Percentiles rank a stretch among this genome's conserved stretches.
Conservation (phyloP, 1,140 invertebrate genomes). For the Drosophila pruinosa region DNA sequence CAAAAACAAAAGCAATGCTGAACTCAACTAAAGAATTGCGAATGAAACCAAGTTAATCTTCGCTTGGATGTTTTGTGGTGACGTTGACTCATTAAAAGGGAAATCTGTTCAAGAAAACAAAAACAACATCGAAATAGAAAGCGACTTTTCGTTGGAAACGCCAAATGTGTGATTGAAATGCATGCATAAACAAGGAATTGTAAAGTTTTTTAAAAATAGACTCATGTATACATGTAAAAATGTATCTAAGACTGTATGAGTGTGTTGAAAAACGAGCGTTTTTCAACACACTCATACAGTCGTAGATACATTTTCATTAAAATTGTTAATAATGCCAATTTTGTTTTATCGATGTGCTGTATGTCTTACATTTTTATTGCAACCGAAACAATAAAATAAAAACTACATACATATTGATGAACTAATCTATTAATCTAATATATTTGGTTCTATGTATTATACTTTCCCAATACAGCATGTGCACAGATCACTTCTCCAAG, state of each 20-base stretch:
- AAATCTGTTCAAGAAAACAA: slow-evolving; percentile 62
- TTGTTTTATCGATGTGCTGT: slow-evolving; percentile 7
- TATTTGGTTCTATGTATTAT: slow-evolving; percentile 77
- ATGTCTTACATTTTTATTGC: slow-evolving; percentile 53
- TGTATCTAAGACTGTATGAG: neutral
- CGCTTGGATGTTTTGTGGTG: slow-evolving; percentile 39
- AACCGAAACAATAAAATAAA: slow-evolving; percentile 64
- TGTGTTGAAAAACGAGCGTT: slow-evolving; percentile 39
- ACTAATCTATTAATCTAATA: slow-evolving; percentile 59
- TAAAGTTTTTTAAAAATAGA: slow-evolving; percentile 36
- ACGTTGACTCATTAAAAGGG: slow-evolving; percentile 51
- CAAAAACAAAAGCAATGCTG: slow-evolving; percentile 30
- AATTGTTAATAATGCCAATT: slow-evolving; percentile 17
- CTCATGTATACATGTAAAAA: neutral
- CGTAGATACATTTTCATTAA: no score
- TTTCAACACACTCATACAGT: no score
- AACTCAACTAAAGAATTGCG: slow-evolving; percentile 7
- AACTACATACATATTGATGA: slow-evolving; percentile 50
- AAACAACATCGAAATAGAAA: slow-evolving; percentile 50
- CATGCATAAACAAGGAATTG: neutral
- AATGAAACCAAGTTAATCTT: no score
- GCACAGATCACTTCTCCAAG: slow-evolving; percentile 51
- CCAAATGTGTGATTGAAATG: neutral
- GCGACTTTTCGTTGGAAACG: slow-evolving; percentile 56
- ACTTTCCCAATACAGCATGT: slow-evolving; percentile 59